Conservation (phyloP, 2,797 vertebrate species). For the Anguilla anguilla region DNA sequence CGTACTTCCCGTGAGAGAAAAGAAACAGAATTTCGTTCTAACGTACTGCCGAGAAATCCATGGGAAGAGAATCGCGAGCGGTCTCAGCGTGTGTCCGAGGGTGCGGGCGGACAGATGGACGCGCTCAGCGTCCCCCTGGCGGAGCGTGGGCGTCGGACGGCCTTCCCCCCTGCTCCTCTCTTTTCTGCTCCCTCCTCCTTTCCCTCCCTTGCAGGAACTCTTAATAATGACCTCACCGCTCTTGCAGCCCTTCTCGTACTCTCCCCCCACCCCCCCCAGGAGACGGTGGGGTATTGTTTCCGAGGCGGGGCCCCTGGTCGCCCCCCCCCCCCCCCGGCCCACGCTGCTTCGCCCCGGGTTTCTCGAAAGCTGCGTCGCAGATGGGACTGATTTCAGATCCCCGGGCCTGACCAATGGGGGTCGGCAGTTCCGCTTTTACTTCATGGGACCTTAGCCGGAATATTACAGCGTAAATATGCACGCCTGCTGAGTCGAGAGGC, state of each 20-base stretch:
- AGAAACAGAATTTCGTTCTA: conserved; percentile 2
- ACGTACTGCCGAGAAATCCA: conserved; percentile 25
- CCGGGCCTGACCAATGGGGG: neutral
- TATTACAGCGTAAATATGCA: neutral
- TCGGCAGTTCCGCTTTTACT: neutral
- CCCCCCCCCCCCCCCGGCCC: conserved; percentile 6
- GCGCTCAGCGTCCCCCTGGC: neutral
- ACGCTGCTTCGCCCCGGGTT: neutral
- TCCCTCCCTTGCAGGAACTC: neutral
- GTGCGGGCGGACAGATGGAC: conserved; percentile 8
- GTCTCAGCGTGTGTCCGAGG: conserved; percentile 5
- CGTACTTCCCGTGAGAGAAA: neutral
- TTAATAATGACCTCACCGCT: conserved; percentile 28
- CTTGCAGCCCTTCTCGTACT: neutral
- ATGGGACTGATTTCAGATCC: neutral
- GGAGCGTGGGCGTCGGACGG: neutral
- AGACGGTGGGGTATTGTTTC: neutral
- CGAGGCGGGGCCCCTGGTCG: neutral
- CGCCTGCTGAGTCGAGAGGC: neutral
- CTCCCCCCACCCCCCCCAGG: neutral
- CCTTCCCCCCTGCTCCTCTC: neutral
- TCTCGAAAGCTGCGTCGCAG: neutral
- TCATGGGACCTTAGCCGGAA: neutral
- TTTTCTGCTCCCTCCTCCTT: conserved; percentile 22
- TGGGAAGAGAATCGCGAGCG: neutral